These are phyloP conservation scores for Diaprepes abbreviatus DNA, from an alignment of 2,888 invertebrate genomes.

Conservation along the genomic window DNA sequence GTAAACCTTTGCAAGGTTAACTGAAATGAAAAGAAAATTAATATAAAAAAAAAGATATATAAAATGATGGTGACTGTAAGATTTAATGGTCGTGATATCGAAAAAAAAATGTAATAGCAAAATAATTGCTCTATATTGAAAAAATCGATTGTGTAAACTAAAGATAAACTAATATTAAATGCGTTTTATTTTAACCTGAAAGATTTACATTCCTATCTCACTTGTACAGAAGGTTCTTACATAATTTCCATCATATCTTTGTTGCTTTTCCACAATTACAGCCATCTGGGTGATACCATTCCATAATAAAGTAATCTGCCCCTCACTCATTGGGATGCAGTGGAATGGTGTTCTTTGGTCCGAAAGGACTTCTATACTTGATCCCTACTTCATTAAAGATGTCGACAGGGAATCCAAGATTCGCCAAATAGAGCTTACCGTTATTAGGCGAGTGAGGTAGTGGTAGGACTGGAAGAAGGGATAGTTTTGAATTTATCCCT, in stretches of 20 bases:
- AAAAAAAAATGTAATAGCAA: too few species aligned
- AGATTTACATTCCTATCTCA: not conserved
- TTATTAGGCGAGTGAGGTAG: conserved; percentile 74
- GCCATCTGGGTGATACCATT: not conserved
- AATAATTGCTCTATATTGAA: too few species aligned
- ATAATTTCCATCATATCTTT: not conserved
- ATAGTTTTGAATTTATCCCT: conserved; percentile 75
- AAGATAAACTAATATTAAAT: too few species aligned
- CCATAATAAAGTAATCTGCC: conserved; percentile 21
- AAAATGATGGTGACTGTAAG: too few species aligned
- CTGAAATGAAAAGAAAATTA: too few species aligned
- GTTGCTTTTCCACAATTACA: conserved; percentile 20
- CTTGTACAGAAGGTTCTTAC: not conserved
- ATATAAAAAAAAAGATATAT: too few species aligned
- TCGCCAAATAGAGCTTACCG: conserved; percentile 86
- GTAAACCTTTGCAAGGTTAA: too few species aligned
- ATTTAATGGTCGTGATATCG: too few species aligned
- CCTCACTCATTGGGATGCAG: conserved; percentile 69
- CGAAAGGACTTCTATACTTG: conserved; percentile 87
- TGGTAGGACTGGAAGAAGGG: conserved; percentile 80
- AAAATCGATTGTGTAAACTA: too few species aligned
- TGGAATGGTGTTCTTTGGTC: conserved; percentile 85
- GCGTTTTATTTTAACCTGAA: too few species aligned
- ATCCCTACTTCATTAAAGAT: conserved; percentile 83
- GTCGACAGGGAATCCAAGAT: conserved; percentile 84